These are phyloP conservation scores for Solen grandis DNA, from an alignment of 1,140 invertebrate genomes.

Conservation along the genomic window DNA sequence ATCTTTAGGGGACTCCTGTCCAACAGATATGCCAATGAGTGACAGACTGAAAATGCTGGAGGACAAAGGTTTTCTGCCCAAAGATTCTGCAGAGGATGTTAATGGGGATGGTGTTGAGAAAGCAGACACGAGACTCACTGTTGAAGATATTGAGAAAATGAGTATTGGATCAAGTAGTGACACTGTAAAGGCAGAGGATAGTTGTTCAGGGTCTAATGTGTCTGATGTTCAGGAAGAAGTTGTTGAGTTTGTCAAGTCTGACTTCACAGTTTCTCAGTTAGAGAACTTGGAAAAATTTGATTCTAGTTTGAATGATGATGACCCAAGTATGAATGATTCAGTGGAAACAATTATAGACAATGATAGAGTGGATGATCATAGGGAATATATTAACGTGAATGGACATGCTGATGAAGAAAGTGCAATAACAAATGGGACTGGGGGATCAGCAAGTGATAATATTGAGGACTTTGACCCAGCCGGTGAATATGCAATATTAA, in stretches of 20 bases:
- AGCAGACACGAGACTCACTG: slow-evolving; percentile 18
- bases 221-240: no score
- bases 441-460: not conserved
- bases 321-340: no score
- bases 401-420: not conserved
- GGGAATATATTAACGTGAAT: slow-evolving; percentile 9
- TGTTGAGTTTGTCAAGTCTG: no score
- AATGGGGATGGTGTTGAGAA: slow-evolving; percentile 14
- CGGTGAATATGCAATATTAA: not conserved
- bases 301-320: no score
- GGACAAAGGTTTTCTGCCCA: slow-evolving; percentile 48
- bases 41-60: slow-evolving; percentile 53
- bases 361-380: not conserved
- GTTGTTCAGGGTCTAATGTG: no score
- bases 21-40: slow-evolving; percentile 32
- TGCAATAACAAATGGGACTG: not conserved
- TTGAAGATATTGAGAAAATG: slow-evolving; percentile 4
- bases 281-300: no score
- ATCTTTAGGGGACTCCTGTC: slow-evolving; percentile 42
- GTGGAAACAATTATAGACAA: no score
- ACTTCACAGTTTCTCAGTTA: no score
- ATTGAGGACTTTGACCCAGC: not conserved
- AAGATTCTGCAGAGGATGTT: not conserved
- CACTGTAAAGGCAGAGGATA: not conserved
- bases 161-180: not conserved